Evolutionary conservation across 2,113 vertebrate species (phyloP).

Genomic region (Sceloporus undulatus): DNA sequence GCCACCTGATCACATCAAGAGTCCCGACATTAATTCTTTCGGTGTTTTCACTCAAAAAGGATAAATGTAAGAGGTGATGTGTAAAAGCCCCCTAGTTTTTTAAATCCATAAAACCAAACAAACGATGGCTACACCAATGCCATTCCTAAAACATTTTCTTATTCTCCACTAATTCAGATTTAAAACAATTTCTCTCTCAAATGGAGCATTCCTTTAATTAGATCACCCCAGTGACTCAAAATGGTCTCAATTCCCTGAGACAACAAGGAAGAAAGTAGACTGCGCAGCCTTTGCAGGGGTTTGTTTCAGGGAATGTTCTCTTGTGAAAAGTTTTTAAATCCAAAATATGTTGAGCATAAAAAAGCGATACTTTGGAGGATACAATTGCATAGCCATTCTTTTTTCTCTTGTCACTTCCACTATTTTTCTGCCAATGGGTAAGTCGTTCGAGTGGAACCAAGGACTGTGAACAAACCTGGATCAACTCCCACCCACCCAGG

Average conservation of each 20-base stretch:
- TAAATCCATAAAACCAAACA: neutral
- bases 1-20: too few species aligned
- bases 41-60: too few species aligned
- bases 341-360: neutral
- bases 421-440: neutral
- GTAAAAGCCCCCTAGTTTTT: too few species aligned
- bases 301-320: neutral
- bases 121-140: neutral
- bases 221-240: neutral
- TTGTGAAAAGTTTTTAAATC: neutral
- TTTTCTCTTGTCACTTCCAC: neutral
- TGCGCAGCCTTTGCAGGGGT: neutral
- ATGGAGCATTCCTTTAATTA: neutral
- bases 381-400: neutral
- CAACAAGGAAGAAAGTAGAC: neutral
- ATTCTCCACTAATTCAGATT: neutral
- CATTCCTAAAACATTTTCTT: neutral
- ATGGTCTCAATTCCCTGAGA: neutral
- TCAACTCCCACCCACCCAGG: neutral
- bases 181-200: neutral
- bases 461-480: neutral
- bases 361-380: neutral
- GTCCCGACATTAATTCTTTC: too few species aligned
- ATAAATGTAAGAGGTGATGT: too few species aligned
- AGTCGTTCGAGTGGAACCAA: neutral